phyloP scores from a whole-genome alignment of 2,797 vertebrate species.

The Pogoniulus pusillus region DNA sequence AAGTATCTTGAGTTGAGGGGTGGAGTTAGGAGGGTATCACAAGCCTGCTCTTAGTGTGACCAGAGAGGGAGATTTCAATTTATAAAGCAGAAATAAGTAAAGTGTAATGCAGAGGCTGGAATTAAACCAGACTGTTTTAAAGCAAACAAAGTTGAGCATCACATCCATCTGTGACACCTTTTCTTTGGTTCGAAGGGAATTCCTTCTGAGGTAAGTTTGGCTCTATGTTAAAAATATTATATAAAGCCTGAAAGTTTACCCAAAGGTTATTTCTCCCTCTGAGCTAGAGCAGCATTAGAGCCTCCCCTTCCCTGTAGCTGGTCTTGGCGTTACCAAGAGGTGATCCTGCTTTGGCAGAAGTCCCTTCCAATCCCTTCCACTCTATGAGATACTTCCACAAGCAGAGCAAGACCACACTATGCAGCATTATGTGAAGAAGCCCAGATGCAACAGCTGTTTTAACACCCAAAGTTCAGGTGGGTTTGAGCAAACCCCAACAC shows the following conservation, averaged over 20 bases:
- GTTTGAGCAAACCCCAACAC: not conserved
- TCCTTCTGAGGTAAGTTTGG: not conserved
- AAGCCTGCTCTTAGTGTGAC: not conserved
- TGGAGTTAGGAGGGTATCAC: not conserved
- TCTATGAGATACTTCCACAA: not conserved
- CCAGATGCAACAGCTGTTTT: fast-evolving
- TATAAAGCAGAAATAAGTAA: not conserved
- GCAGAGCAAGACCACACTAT: not conserved
- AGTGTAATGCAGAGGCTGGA: not conserved
- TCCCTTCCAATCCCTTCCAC: too few relatives aligned
- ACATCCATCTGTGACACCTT: not conserved
- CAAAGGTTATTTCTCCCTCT: not conserved
- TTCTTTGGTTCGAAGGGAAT: not conserved
- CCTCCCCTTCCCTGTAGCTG: not conserved
- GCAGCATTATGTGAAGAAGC: not conserved
- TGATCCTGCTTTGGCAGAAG: too few relatives aligned
- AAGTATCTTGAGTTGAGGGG: not conserved
- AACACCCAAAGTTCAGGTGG: fast-evolving
- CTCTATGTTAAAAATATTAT: fast-evolving
- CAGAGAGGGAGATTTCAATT: not conserved
- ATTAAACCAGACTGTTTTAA: not conserved
- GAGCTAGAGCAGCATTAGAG: not conserved
- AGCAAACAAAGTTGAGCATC: not conserved
- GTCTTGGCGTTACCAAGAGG: not conserved
- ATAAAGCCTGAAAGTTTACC: not conserved